These are phyloP conservation scores for Trichogramma dendrolimi DNA, from an alignment of 2,888 invertebrate species.

Conservation along the genomic window DNA sequence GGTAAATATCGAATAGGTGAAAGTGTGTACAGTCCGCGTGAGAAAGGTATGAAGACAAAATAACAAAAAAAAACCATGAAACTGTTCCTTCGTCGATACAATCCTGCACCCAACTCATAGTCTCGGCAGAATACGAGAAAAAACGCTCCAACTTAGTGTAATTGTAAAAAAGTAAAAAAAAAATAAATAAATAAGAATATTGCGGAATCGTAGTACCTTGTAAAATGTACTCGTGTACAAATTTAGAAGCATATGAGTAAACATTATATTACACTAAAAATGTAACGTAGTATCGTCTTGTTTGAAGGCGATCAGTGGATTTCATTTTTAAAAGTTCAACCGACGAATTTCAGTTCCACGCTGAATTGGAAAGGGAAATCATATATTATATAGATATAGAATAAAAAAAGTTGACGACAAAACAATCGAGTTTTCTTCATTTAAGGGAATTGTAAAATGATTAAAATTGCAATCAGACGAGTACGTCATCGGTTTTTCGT, in stretches of 20 bases:
- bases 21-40: not conserved
- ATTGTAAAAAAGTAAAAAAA: constrained; percentile 19
- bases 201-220: not conserved
- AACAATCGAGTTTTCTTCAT: too few species aligned
- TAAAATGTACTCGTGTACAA: not conserved
- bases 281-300: not conserved
- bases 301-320: too few species aligned
- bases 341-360: too few species aligned
- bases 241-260: constrained; percentile 3
- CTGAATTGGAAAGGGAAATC: too few species aligned
- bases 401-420: too few species aligned
- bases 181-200: not conserved
- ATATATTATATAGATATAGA: too few species aligned
- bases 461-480: too few species aligned
- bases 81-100: constrained; percentile 39
- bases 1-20: constrained; percentile 15
- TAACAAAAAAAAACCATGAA: constrained; percentile 14
- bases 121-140: constrained; percentile 25
- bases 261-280: constrained; percentile 6
- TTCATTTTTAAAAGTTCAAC: too few species aligned
- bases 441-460: too few species aligned
- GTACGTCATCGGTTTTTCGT: too few species aligned
- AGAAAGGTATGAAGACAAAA: constrained; percentile 16
- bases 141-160: constrained; percentile 35
- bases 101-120: constrained; percentile 33